phyloP scores from a whole-genome alignment of 2,888 invertebrate species.

The Bimastos eiseni region DNA sequence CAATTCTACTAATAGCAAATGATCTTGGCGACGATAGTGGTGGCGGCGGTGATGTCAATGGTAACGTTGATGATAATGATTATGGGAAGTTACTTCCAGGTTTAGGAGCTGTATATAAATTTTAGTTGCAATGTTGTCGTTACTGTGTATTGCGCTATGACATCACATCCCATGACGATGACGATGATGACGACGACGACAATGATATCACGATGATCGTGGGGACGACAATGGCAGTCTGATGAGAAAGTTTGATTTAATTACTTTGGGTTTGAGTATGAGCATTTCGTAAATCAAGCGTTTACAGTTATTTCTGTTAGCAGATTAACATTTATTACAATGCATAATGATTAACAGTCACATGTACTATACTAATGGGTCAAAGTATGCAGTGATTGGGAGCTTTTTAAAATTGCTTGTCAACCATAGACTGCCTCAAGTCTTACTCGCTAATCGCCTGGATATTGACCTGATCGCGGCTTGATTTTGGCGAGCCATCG shows the following conservation, averaged over 20 bases:
- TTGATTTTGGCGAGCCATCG: no score
- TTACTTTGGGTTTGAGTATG: neutral
- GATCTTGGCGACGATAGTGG: no score
- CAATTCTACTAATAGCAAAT: no score
- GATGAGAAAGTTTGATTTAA: neutral
- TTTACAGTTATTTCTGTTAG: neutral
- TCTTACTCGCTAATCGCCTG: no score
- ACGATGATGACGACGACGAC: neutral
- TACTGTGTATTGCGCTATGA: neutral
- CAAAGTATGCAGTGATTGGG: no score
- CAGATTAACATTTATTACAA: neutral
- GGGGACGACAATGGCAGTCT: neutral
- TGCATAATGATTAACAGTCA: neutral
- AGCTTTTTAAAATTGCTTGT: no score
- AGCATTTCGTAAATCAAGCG: neutral
- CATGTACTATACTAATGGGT: no score
- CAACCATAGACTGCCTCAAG: no score
- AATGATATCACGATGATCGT: neutral
- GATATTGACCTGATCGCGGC: no score
- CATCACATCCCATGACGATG: neutral
- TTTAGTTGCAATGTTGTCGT: neutral
- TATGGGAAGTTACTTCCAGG: no score
- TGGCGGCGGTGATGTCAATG: no score
- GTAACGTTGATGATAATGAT: no score
- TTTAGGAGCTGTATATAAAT: neutral